Evolutionary conservation across 2,797 vertebrate species (phyloP).

Genomic region (Gallinago solitaria): DNA sequence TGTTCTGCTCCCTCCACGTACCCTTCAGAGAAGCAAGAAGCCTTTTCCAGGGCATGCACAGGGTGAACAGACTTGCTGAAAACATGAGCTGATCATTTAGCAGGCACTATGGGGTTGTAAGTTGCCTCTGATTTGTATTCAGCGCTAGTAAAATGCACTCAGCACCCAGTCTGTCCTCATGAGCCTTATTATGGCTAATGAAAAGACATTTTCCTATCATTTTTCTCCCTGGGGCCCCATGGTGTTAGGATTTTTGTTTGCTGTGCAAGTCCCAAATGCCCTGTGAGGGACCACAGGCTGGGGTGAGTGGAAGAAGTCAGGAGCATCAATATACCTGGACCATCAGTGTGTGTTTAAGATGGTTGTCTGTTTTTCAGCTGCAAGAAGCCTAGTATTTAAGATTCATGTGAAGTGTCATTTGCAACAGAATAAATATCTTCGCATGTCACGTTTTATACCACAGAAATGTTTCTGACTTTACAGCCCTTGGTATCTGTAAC

Average conservation of each 20-base stretch:
- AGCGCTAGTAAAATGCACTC: not conserved
- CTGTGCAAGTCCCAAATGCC: not conserved
- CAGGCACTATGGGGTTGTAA: not conserved
- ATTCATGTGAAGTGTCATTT: not conserved
- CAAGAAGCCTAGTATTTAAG: not conserved
- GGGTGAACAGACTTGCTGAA: not conserved
- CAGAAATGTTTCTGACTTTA: constrained; percentile 24
- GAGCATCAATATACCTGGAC: not conserved
- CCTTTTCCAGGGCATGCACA: not conserved
- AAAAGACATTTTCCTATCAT: not conserved
- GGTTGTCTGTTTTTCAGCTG: not conserved
- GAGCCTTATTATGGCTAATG: not conserved
- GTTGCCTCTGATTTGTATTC: not conserved
- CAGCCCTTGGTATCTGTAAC: constrained; percentile 15
- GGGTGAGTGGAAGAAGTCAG: not conserved
- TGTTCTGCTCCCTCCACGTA: rapidly evolving
- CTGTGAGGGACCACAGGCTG: not conserved
- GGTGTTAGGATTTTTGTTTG: not conserved
- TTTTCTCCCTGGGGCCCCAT: not conserved
- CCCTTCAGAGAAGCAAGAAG: not conserved
- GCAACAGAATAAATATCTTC: not conserved
- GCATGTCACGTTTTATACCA: not conserved
- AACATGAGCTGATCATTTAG: not conserved
- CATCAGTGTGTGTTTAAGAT: not conserved
- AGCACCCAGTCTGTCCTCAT: not conserved